These are phyloP conservation scores for Macrophya annulata DNA, from an alignment of 2,888 invertebrate species.

Conservation along the genomic window DNA sequence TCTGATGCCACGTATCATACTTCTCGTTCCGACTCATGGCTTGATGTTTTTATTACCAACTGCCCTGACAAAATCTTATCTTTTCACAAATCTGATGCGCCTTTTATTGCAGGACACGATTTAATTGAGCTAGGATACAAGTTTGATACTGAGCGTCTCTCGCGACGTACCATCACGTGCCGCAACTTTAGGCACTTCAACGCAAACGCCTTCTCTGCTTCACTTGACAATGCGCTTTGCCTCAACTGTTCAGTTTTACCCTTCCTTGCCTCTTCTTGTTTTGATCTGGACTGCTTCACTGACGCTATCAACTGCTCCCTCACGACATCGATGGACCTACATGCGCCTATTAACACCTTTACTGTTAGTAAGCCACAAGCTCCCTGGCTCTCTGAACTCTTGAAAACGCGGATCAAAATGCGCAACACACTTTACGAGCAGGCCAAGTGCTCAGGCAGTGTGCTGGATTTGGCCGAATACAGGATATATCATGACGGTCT, in stretches of 20 bases:
- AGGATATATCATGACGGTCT: neutral
- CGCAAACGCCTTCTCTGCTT: too few relatives aligned
- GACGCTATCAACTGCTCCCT: too few relatives aligned
- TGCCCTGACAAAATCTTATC: neutral
- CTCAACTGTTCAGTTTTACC: too few relatives aligned
- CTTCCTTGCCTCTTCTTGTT: too few relatives aligned
- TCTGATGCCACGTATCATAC: slow-evolving; percentile 9
- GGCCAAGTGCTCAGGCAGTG: neutral
- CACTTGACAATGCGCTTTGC: too few relatives aligned
- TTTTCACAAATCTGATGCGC: neutral
- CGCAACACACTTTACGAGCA: neutral
- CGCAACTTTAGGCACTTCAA: neutral
- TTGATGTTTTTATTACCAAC: slow-evolving; percentile 37
- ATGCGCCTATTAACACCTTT: neutral
- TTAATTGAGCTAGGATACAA: neutral
- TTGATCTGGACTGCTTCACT: too few relatives aligned
- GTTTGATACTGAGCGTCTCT: neutral
- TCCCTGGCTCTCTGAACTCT: neutral
- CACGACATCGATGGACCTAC: neutral
- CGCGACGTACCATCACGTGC: neutral
- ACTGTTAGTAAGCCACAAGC: neutral
- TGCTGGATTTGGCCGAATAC: too few relatives aligned
- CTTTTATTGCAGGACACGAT: slow-evolving; percentile 17
- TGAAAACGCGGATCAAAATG: neutral
- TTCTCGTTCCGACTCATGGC: slow-evolving; percentile 14